phyloP scores from a whole-genome alignment of 1,140 invertebrate species.

The Leptinotarsa texana region DNA sequence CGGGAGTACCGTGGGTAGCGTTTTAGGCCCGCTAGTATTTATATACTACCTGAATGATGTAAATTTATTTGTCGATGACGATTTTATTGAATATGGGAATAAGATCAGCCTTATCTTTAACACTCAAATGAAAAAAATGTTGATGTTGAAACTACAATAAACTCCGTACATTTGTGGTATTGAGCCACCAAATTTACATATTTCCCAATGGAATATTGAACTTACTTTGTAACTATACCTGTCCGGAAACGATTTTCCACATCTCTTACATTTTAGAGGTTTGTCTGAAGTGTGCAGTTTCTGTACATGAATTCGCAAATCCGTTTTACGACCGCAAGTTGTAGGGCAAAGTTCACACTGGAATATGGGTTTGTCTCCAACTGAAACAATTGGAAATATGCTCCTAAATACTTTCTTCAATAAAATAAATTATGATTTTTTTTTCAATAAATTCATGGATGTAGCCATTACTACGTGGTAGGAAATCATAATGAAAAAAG shows the following conservation, averaged over 20 bases:
- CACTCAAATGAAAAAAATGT: too few relatives aligned
- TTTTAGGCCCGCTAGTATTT: too few relatives aligned
- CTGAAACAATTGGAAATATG: conserved; percentile 55
- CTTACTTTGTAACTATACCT: conserved; percentile 72
- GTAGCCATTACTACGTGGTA: too few relatives aligned
- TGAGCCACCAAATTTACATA: not conserved
- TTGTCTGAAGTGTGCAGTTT: conserved; percentile 94
- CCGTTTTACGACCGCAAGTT: conserved; percentile 95
- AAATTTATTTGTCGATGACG: too few relatives aligned
- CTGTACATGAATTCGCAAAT: conserved; percentile 93
- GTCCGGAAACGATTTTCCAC: conserved; percentile 91
- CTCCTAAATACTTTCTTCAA: conserved; percentile 9
- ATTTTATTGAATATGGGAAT: too few relatives aligned
- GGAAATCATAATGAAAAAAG: too few relatives aligned
- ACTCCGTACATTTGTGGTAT: not conserved
- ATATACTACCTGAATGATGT: too few relatives aligned
- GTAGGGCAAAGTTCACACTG: conserved; percentile 94
- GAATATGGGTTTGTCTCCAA: conserved; percentile 91
- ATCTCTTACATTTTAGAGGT: conserved; percentile 90
- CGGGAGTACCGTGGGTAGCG: too few relatives aligned
- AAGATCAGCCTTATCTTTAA: too few relatives aligned
- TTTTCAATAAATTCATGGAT: too few relatives aligned
- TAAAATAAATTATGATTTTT: not conserved
- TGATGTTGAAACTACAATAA: too few relatives aligned
- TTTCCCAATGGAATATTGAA: not conserved